Evolutionary conservation across 2,113 vertebrate genomes (phyloP).

Genomic region (Numida meleagris): DNA sequence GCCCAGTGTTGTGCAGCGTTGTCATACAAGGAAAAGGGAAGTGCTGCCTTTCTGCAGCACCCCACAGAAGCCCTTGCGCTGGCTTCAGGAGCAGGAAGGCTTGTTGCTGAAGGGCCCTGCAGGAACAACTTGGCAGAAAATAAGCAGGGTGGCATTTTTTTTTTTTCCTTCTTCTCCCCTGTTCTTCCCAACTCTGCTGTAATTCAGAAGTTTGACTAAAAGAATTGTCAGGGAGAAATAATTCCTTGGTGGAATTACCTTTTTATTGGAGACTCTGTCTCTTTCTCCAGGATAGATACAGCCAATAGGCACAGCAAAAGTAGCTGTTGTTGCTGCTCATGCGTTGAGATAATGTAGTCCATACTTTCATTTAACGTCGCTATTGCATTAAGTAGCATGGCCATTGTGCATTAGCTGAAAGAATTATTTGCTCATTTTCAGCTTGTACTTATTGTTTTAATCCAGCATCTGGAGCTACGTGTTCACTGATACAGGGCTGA

Average conservation of each 20-base stretch:
- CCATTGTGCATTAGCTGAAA: constrained; percentile 34
- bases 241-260: background rate
- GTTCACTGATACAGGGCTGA: constrained; percentile 37
- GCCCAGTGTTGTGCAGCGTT: background rate
- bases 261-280: background rate
- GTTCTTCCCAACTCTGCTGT: background rate
- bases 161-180: background rate
- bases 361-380: background rate
- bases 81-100: background rate
- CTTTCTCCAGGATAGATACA: background rate
- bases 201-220: background rate
- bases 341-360: background rate
- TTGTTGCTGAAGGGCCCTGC: background rate
- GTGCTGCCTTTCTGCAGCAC: background rate
- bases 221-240: background rate
- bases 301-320: background rate
- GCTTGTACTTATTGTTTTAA: constrained; percentile 49
- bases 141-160: background rate
- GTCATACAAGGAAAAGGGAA: background rate
- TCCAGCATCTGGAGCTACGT: constrained; percentile 57
- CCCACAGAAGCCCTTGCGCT: accelerated
- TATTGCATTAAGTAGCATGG: constrained; percentile 16
- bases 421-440: constrained; percentile 49
- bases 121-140: background rate
- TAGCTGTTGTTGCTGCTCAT: background rate